Base-by-base conservation (phyloP, 2,113 vertebrate genomes). In the Periophthalmodon schlosseri region DNA sequence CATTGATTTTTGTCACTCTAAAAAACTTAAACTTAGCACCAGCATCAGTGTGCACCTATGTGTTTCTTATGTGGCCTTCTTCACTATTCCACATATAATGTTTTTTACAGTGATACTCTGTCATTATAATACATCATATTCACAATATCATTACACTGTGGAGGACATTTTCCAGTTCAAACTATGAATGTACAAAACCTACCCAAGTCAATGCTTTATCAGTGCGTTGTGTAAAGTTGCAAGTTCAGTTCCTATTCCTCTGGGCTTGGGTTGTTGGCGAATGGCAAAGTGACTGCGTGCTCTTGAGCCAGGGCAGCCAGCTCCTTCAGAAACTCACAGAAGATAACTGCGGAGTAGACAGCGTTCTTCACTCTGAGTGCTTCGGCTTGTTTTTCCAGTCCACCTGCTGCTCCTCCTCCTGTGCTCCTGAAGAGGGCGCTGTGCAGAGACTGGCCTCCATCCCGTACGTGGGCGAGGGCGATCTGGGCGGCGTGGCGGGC, bases 261-360 rank as follows among this genome's bases (percentile, higher is more conserved):
- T 0, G 86, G 81, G 5, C 91, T 92, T 68, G 94, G 93, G 86
- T 93, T 94, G 54, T 91, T 89, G 63, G 95, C 93, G 85, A 97
- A 98, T 39, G 96, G 97, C 0, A 97, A 91, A 44, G 94, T 93
- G 82, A 99, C 96, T 0, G 96, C 95, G 47, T 98, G 97, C 76
- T 97, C 96, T 91, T 98, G 97, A 61, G 96, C 94, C 7, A 97
- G 94, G 76, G 97, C 96, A 0, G 97, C 97, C 92, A 99, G 91
- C 91, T 99, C 97, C 87, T 99, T 98, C 70, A 99, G 95, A 93
- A 99, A 99, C 91, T 99, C 97, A 0, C 95, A 94, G 88, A 98
- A 98, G 91, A 99, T 94, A 72, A 99, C 96, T 0, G 97, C 94
- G 39, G 96, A 96, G 94, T 98, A 98, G 49, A 98, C 97, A 0